Evolutionary conservation across 2,888 invertebrate genomes (phyloP).

Genomic region (Drosophila aldrichi): DNA sequence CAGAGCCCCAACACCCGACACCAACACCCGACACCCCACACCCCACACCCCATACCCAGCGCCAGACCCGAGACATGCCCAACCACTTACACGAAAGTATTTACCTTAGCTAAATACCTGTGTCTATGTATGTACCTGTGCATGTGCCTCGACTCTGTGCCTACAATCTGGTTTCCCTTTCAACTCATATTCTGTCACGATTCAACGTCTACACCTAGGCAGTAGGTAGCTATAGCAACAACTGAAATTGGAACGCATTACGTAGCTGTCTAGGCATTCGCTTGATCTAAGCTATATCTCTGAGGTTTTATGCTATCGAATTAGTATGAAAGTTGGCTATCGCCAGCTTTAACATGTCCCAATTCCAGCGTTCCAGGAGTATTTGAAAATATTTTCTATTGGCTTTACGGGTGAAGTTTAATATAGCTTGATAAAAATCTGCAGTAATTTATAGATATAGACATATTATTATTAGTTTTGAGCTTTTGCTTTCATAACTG

Average conservation of each 20-base stretch:
- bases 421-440: no score
- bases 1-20: neutral
- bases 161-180: slow-evolving; percentile 65
- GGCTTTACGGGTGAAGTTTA: no score
- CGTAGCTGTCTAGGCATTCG: neutral
- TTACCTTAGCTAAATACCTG: slow-evolving; percentile 13
- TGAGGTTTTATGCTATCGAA: neutral
- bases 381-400: no score
- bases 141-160: slow-evolving; percentile 6
- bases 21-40: neutral
- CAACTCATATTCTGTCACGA: slow-evolving; percentile 69
- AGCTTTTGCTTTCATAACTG: neutral
- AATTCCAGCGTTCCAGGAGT: neutral
- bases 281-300: neutral
- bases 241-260: neutral
- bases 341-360: neutral
- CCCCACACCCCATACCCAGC: neutral
- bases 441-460: no score
- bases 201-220: slow-evolving; percentile 20
- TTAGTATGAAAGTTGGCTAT: neutral
- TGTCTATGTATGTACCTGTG: neutral
- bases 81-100: slow-evolving; percentile 6
- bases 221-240: slow-evolving; percentile 9
- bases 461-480: neutral
- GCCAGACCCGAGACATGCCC: neutral